phyloP scores from a whole-genome alignment of 1,140 invertebrate species.

The Ylistrum balloti region DNA sequence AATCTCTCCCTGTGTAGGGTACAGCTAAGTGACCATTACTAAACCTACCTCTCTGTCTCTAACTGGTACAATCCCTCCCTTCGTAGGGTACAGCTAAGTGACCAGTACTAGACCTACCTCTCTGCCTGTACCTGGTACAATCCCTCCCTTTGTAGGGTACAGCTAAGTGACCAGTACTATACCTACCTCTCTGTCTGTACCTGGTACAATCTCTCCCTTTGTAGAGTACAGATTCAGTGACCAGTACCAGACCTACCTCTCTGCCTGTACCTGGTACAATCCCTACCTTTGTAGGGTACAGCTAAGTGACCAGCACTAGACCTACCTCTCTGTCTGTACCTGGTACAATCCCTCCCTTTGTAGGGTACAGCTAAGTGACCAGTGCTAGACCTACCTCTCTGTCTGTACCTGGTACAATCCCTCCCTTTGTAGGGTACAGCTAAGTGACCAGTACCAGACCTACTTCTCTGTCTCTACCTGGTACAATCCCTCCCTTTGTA shows the following conservation, averaged over 20 bases:
- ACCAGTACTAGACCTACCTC: neutral
- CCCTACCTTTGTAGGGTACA: neutral
- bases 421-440: neutral
- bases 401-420: conserved; percentile 6
- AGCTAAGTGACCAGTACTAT: no score
- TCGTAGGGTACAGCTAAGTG: neutral
- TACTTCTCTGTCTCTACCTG: conserved; percentile 24
- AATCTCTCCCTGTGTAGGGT: neutral
- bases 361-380: neutral
- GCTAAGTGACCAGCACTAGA: no score
- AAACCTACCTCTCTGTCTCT: neutral
- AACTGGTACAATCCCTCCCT: neutral
- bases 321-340: neutral
- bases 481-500: conserved; percentile 20
- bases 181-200: neutral
- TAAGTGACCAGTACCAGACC: neutral
- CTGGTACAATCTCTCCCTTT: neutral
- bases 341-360: neutral
- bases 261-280: neutral
- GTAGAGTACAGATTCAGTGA: neutral
- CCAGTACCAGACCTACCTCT: neutral
- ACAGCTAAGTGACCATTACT: neutral
- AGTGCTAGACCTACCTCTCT: conserved; percentile 4
- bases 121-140: neutral
- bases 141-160: neutral